A percentile compares a stretch with the other conserved stretches of the same genome.
These are phyloP conservation scores for Microctonus aethiopoides DNA, from an alignment of 2,888 invertebrate species.

Conservation along the genomic window DNA sequence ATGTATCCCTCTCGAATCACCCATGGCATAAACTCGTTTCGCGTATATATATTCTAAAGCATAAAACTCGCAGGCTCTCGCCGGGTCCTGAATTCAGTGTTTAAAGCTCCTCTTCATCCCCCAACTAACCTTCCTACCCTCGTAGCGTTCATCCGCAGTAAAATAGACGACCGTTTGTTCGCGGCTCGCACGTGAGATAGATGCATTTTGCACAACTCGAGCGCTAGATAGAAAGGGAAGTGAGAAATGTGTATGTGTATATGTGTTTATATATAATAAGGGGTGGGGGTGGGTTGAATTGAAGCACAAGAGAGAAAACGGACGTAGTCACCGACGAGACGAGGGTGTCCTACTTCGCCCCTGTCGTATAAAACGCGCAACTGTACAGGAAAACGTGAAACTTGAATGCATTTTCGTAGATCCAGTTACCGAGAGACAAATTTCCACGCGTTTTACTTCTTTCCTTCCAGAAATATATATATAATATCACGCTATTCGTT, in stretches of 20 bases:
- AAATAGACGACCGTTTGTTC: conserved; percentile 49
- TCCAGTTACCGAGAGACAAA: conserved; percentile 47
- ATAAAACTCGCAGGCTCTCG: conserved; percentile 52
- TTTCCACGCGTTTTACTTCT: conserved; percentile 46
- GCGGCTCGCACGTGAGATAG: conserved; percentile 46
- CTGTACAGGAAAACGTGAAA: conserved; percentile 32
- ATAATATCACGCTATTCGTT: conserved; percentile 28
- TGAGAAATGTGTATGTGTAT: conserved; percentile 14
- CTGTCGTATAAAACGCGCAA: conserved; percentile 40
- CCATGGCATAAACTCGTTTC: conserved; percentile 39
- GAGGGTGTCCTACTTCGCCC: conserved; percentile 22
- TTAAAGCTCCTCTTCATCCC: conserved; percentile 29
- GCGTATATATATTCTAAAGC: conserved; percentile 51
- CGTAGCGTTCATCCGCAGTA: conserved; percentile 45
- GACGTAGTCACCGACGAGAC: conserved; percentile 42
- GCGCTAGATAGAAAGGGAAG: conserved; percentile 30
- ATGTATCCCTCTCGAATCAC: conserved; percentile 38
- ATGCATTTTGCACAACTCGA: conserved; percentile 39
- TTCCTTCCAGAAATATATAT: conserved; percentile 32
- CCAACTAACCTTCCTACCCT: conserved; percentile 32
- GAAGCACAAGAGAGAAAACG: conserved; percentile 34
- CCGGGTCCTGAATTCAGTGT: conserved; percentile 38
- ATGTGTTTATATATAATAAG: conserved; percentile 8
- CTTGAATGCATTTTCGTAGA: conserved; percentile 48
- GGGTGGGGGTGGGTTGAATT: conserved; percentile 33